Percentiles rank a stretch among this genome's conserved stretches.
Evolutionary conservation across 1,140 invertebrate species (phyloP).

Genomic region (Himalopsyche phryganea): DNA sequence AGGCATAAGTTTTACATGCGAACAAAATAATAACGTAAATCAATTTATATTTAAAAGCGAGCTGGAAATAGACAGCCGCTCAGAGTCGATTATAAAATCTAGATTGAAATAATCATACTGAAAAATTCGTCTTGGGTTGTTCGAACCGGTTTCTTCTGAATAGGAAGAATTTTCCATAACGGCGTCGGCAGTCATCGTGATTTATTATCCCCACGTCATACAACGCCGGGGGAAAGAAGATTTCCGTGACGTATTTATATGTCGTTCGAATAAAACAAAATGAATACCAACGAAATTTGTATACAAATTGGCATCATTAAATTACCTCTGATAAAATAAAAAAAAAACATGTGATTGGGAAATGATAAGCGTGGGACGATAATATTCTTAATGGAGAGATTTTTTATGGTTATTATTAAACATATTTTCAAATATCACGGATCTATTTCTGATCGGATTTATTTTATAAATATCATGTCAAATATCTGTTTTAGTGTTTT

Average conservation of each 20-base stretch:
- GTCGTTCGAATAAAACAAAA: neutral
- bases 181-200: neutral
- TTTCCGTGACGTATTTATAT: neutral
- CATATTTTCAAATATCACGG: neutral
- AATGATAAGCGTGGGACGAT: neutral
- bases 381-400: neutral
- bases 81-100: too few species aligned
- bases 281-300: neutral
- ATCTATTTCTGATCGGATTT: constrained; percentile 16
- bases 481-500: too few species aligned
- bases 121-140: too few species aligned
- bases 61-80: too few species aligned
- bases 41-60: too few species aligned
- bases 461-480: too few species aligned
- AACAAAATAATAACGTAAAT: too few species aligned
- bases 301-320: neutral
- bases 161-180: neutral
- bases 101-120: too few species aligned
- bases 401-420: too few species aligned
- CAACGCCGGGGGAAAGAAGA: neutral
- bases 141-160: too few species aligned
- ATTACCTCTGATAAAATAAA: neutral
- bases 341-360: neutral
- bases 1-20: too few species aligned
- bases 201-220: neutral